Percentiles rank a stretch among this genome's conserved stretches.
Conservation (phyloP, 2,113 vertebrate genomes). For the Cromileptes altivelis region DNA sequence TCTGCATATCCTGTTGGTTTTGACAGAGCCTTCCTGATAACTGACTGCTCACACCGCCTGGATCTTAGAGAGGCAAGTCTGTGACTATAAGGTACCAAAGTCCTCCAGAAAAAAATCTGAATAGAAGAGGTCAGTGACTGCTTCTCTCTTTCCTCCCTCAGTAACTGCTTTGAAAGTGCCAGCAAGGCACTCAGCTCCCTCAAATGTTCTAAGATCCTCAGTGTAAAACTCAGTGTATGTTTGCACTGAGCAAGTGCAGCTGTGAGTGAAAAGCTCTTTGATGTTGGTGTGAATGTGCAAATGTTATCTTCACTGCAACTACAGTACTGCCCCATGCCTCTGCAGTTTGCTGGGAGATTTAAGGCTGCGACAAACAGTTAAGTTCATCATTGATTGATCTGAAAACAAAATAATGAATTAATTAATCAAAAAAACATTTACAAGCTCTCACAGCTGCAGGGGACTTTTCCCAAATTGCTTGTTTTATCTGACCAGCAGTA, state of each 20-base stretch:
- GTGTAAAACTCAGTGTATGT: background rate
- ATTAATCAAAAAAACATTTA: background rate
- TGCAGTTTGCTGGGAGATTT: background rate
- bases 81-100: conserved; percentile 12
- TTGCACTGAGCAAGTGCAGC: background rate
- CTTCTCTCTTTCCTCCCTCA: conserved; percentile 12
- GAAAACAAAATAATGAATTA: background rate
- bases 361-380: background rate
- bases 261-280: conserved; percentile 27
- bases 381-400: background rate
- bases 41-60: conserved; percentile 5
- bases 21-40: conserved; percentile 45
- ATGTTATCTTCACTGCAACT: conserved; percentile 6
- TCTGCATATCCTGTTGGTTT: conserved; percentile 57
- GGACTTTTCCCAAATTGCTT: background rate
- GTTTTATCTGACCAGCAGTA: background rate
- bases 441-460: background rate
- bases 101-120: conserved; percentile 26
- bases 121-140: conserved; percentile 34
- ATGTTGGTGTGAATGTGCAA: conserved; percentile 14
- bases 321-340: background rate
- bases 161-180: conserved; percentile 38
- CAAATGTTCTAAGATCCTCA: background rate
- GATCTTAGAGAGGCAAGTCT: conserved; percentile 11
- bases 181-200: conserved; percentile 25